phyloP scores from a whole-genome alignment of 1,140 invertebrate genomes.

The Drosophila teissieri region DNA sequence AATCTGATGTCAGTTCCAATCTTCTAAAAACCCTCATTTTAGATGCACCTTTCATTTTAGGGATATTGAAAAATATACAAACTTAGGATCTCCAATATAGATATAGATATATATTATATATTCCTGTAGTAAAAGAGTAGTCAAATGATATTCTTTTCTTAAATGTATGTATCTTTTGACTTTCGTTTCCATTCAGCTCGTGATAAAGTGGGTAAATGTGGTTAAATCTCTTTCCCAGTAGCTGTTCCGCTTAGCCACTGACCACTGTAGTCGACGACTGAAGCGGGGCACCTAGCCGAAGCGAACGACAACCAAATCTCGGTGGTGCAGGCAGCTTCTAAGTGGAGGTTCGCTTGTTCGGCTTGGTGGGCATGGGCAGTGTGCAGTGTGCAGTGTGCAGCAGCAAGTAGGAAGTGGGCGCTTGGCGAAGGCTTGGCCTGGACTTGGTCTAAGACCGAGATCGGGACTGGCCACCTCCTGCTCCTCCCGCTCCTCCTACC shows the following conservation, averaged over 20 bases:
- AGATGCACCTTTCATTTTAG: no score
- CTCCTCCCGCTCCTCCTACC: slow-evolving; percentile 9
- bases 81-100: no score
- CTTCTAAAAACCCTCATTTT: no score
- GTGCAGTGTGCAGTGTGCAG: slow-evolving; percentile 26
- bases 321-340: slow-evolving; percentile 45
- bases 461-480: slow-evolving; percentile 36
- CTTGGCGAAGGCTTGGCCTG: slow-evolving; percentile 70
- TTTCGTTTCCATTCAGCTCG: no score
- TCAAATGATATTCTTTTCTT: no score
- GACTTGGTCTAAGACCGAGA: slow-evolving; percentile 49
- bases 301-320: slow-evolving; percentile 54
- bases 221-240: background rate
- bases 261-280: slow-evolving; percentile 10
- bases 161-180: no score
- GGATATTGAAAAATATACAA: no score
- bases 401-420: slow-evolving; percentile 81
- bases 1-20: no score
- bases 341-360: slow-evolving; percentile 21
- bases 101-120: no score
- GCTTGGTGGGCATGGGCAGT: slow-evolving; percentile 20
- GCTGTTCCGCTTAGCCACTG: background rate
- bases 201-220: no score
- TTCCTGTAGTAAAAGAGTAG: no score
- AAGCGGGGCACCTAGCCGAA: slow-evolving; percentile 2